Evolutionary conservation across 2,113 vertebrate genomes (phyloP).

Genomic region (Pipra filicauda): DNA sequence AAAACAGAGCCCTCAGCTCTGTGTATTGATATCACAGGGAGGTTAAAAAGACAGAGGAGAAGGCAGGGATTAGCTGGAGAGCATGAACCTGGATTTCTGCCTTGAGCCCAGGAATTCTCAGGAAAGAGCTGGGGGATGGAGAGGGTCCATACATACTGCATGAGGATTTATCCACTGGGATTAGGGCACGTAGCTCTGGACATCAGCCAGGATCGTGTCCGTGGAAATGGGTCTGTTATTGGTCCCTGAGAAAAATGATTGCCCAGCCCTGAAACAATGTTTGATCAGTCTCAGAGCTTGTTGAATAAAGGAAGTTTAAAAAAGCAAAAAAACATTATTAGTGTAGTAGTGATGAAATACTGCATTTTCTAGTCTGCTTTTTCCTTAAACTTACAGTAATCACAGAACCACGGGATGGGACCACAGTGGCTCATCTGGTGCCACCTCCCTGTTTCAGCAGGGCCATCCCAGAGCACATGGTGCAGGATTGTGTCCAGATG

Average conservation of each 20-base stretch:
- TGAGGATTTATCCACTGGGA: background rate
- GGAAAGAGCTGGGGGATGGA: background rate
- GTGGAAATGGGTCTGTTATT: background rate
- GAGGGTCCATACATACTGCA: too few species aligned
- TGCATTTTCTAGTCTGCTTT: background rate
- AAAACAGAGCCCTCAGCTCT: background rate
- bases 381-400: background rate
- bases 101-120: background rate
- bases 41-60: background rate
- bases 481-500: background rate
- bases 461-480: background rate
- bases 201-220: accelerated
- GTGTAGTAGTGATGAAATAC: background rate
- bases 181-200: accelerated
- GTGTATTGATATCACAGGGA: accelerated
- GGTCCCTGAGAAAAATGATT: background rate
- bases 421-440: background rate
- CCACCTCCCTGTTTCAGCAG: background rate
- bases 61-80: background rate
- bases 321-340: too few species aligned
- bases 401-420: background rate
- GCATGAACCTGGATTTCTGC: background rate
- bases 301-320: background rate
- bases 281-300: accelerated
- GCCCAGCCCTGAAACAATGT: background rate